Conservation (phyloP, 2,888 invertebrate genomes). For the Andrena bicolor region DNA sequence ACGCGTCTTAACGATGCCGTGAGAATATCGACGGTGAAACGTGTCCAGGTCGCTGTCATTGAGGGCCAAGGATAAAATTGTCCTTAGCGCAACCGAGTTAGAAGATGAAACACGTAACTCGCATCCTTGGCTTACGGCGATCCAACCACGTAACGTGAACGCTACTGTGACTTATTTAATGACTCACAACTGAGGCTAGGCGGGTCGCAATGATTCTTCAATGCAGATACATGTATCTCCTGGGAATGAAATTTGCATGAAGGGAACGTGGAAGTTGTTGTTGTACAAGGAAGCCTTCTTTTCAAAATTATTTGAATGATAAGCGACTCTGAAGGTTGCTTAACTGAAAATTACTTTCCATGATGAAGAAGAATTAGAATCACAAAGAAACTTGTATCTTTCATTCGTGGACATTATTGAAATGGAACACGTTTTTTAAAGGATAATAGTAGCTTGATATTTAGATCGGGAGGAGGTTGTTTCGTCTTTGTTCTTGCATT, state of each 20-base stretch:
- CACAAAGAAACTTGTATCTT: neutral
- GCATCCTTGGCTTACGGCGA: constrained; percentile 62
- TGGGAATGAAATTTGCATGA: constrained; percentile 13
- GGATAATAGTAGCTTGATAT: neutral
- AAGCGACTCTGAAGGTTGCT: neutral
- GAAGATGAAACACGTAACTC: constrained; percentile 51
- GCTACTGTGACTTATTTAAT: constrained; percentile 62
- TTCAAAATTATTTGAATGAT: neutral
- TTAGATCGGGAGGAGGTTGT: neutral
- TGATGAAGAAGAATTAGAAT: neutral
- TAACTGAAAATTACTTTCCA: neutral
- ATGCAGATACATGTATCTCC: neutral
- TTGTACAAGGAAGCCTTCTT: neutral
- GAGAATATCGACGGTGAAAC: constrained; percentile 77
- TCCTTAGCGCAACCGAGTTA: constrained; percentile 54
- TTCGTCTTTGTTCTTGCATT: neutral
- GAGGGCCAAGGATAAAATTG: constrained; percentile 78
- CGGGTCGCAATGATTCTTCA: constrained; percentile 33
- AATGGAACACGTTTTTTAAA: neutral
- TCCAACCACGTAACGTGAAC: constrained; percentile 58
- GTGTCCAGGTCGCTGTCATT: constrained; percentile 76
- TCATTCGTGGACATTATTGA: neutral
- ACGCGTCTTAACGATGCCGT: constrained; percentile 71
- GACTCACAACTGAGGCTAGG: constrained; percentile 69
- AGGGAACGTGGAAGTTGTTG: neutral